Percentiles rank a stretch among this genome's conserved stretches.
Conservation (phyloP, 2,888 invertebrate genomes). For the Allygus modestus region DNA sequence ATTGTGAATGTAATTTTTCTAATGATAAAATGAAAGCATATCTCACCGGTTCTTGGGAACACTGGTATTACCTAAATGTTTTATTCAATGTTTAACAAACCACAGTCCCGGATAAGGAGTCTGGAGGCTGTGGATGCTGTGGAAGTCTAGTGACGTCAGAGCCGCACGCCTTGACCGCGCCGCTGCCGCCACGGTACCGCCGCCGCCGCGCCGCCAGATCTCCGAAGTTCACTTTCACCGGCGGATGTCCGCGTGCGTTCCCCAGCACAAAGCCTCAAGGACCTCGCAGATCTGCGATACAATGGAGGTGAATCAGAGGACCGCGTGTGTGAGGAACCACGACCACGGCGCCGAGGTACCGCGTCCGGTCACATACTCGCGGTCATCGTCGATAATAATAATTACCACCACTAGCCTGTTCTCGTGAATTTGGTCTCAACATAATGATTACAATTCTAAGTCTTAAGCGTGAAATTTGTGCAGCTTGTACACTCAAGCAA, state of each 20-base stretch:
- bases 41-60: too few relatives aligned
- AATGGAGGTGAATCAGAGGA: constrained; percentile 40
- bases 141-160: neutral
- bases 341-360: neutral
- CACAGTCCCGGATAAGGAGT: neutral
- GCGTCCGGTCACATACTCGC: constrained; percentile 2
- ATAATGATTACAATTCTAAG: too few relatives aligned
- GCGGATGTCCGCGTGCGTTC: constrained; percentile 49
- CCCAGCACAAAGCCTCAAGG: constrained; percentile 26
- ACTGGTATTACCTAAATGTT: neutral
- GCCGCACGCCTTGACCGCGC: constrained; percentile 8
- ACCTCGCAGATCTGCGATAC: constrained; percentile 19
- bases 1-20: too few relatives aligned
- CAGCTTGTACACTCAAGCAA: too few relatives aligned
- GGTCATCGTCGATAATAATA: neutral
- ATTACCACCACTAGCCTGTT: too few relatives aligned
- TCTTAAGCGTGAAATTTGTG: too few relatives aligned
- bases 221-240: constrained; percentile 44
- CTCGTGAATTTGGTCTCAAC: too few relatives aligned
- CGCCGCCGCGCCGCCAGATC: neutral
- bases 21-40: too few relatives aligned
- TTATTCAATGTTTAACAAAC: neutral
- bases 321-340: neutral
- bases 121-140: too few relatives aligned
- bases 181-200: neutral